phyloP scores from a whole-genome alignment of 2,113 vertebrate genomes.

The Leuciscus idus region DNA sequence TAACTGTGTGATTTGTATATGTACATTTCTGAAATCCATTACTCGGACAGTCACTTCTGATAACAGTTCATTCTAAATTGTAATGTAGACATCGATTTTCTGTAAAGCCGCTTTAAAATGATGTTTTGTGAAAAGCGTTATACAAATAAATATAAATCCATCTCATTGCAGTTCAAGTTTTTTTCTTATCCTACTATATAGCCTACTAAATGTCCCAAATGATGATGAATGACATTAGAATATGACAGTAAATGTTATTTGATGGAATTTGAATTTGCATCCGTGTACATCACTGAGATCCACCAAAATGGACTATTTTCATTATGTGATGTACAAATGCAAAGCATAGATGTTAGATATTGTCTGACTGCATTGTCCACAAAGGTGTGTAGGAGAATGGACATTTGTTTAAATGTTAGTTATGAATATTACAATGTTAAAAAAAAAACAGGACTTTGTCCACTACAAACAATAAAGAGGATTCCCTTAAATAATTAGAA shows the following conservation, averaged over 20 bases:
- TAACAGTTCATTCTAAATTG: too few species aligned
- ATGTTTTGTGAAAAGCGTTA: too few species aligned
- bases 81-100: too few species aligned
- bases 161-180: too few species aligned
- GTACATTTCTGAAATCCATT: too few species aligned
- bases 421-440: background rate
- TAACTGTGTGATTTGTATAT: too few species aligned
- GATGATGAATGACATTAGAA: background rate
- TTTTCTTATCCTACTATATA: too few species aligned
- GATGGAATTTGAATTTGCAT: background rate
- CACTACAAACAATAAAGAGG: background rate
- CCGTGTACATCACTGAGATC: background rate
- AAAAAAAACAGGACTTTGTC: background rate
- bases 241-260: background rate
- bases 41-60: too few species aligned
- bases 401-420: background rate
- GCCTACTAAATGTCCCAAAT: background rate
- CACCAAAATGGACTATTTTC: background rate
- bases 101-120: too few species aligned
- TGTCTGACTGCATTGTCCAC: background rate
- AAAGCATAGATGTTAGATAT: constrained; percentile 21
- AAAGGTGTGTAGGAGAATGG: background rate
- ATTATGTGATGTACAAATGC: constrained; percentile 5
- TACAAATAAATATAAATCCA: too few species aligned
- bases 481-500: background rate